phyloP scores from a whole-genome alignment of 1,140 invertebrate genomes.

The Sminthurides bifidus region DNA sequence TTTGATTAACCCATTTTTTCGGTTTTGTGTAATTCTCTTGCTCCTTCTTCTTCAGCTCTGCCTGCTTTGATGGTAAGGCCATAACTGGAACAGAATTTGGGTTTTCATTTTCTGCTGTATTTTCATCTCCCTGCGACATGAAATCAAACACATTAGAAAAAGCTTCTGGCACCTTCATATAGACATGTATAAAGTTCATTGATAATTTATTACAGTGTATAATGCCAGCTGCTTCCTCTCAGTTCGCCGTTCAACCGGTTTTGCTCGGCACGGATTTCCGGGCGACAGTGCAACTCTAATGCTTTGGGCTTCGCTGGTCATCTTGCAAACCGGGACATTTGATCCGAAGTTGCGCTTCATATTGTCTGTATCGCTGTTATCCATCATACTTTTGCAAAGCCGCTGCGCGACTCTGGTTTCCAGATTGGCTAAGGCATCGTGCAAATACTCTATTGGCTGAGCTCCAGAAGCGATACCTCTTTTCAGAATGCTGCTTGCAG shows the following conservation, averaged over 20 bases:
- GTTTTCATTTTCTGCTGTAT: background rate
- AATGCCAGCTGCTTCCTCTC: no score
- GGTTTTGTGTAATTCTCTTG: conserved; percentile 17
- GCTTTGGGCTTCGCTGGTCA: conserved; percentile 16
- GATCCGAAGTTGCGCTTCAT: conserved; percentile 17
- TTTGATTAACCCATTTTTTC: conserved; percentile 8
- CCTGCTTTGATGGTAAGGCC: background rate
- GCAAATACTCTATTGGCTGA: conserved; percentile 6
- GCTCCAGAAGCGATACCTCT: conserved; percentile 10
- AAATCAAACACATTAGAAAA: no score
- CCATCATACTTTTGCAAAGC: background rate
- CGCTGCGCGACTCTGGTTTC: conserved; percentile 9
- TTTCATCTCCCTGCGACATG: background rate
- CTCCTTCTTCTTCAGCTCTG: background rate
- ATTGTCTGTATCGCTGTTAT: background rate
- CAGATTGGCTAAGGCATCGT: conserved; percentile 18
- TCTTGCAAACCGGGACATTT: conserved; percentile 12
- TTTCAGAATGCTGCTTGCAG: conserved; percentile 11
- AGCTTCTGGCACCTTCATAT: no score
- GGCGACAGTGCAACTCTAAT: conserved; percentile 10
- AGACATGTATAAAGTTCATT: no score
- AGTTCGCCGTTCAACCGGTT: background rate
- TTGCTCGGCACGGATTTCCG: conserved; percentile 3
- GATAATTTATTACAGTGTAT: no score
- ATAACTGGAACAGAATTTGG: no score